Conservation (phyloP, 2,888 invertebrate genomes). For the Philereme vetulata region DNA sequence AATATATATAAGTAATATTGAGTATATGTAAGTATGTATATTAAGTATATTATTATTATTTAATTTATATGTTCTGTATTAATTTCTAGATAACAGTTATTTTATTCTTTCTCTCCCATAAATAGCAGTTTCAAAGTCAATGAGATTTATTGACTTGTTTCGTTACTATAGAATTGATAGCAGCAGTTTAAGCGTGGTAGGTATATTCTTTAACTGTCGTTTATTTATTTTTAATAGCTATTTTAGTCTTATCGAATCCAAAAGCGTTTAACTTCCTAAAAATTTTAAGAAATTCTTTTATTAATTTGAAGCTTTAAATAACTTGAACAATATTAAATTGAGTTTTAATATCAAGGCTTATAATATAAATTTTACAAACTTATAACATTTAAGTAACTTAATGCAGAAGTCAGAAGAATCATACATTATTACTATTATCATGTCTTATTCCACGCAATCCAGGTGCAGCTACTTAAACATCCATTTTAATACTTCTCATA, state of each 20-base stretch:
- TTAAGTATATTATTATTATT: no score
- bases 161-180: constrained; percentile 26
- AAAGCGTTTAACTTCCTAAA: no score
- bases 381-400: no score
- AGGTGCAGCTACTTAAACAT: constrained; percentile 1
- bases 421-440: neutral
- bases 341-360: no score
- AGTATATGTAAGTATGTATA: no score
- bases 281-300: no score
- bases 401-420: no score
- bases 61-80: no score
- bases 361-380: no score
- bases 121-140: constrained; percentile 25
- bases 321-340: no score
- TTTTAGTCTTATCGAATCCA: neutral
- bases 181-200: constrained; percentile 3
- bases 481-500: constrained; percentile 17
- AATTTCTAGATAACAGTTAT: constrained; percentile 13
- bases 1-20: constrained; percentile 2
- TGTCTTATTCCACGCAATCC: neutral
- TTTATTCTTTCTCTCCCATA: constrained; percentile 23
- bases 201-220: neutral
- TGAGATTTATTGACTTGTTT: constrained; percentile 29
- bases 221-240: neutral
- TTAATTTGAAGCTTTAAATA: no score